Percentiles rank a stretch among this genome's conserved stretches.
Conservation (phyloP, 2,797 vertebrate species). For the Schizothorax lantsangensis region DNA sequence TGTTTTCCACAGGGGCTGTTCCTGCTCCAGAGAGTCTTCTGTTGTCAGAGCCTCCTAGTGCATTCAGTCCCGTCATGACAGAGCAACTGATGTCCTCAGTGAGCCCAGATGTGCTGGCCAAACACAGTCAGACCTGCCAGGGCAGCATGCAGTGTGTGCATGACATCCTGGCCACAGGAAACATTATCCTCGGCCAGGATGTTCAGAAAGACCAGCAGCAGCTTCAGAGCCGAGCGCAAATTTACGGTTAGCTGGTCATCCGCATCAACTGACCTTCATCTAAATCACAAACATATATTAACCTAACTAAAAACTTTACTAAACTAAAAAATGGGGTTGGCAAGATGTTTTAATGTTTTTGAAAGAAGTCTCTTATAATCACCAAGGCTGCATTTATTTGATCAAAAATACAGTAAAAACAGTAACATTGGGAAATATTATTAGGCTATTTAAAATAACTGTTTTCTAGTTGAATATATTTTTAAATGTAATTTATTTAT, state of each 20-base stretch:
- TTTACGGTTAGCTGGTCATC: conserved; percentile 71
- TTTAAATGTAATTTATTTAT: neutral
- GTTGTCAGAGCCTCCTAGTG: conserved; percentile 65
- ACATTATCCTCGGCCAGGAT: conserved; percentile 69
- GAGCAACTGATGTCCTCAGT: conserved; percentile 66
- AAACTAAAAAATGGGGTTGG: neutral
- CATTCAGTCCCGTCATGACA: conserved; percentile 60
- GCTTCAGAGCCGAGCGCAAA: conserved; percentile 64
- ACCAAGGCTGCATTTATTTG: neutral
- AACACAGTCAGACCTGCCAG: conserved; percentile 70
- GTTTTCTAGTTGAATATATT: neutral
- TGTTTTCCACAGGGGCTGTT: conserved; percentile 76
- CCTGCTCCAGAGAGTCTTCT: conserved; percentile 82
- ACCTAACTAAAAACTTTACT: neutral
- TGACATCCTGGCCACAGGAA: conserved; percentile 74
- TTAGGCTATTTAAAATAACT: neutral
- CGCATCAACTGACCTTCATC: neutral
- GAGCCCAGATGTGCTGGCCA: conserved; percentile 65
- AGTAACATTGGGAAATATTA: neutral
- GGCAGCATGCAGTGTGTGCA: conserved; percentile 75
- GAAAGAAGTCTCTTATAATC: neutral
- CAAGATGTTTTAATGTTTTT: neutral
- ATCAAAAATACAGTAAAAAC: neutral
- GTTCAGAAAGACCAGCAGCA: conserved; percentile 69
- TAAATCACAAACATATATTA: neutral